phyloP scores from a whole-genome alignment of 2,797 vertebrate genomes.

The Dendrocincla tyrannina region DNA sequence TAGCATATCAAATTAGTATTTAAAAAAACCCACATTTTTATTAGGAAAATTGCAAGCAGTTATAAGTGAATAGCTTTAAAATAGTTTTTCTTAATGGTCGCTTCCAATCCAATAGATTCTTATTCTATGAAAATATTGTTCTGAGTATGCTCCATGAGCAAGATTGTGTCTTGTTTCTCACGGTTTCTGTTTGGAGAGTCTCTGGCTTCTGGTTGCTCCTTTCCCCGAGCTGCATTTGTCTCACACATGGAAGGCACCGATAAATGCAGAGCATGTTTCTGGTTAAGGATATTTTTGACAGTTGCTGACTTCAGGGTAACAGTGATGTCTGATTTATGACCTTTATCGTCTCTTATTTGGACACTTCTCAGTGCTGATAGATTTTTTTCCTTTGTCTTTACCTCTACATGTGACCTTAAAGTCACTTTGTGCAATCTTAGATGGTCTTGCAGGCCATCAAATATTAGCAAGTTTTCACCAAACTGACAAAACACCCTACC shows the following conservation, averaged over 20 bases:
- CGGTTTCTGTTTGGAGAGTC: not conserved
- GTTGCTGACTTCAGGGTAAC: not conserved
- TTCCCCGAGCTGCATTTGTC: not conserved
- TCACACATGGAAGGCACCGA: not conserved
- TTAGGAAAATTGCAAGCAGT: not conserved
- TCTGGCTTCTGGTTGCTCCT: not conserved
- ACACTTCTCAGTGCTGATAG: not conserved
- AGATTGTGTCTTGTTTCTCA: not conserved
- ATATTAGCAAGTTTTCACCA: not conserved
- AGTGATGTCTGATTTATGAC: conserved; percentile 23
- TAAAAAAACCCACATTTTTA: not conserved
- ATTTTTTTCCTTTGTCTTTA: not conserved
- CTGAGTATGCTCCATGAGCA: not conserved
- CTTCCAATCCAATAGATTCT: not conserved
- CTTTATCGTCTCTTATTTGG: not conserved
- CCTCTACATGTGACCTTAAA: not conserved
- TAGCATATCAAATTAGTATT: not conserved
- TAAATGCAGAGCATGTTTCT: conserved; percentile 1
- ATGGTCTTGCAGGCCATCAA: not conserved
- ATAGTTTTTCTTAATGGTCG: not conserved
- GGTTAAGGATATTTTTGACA: conserved; percentile 27
- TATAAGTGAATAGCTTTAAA: not conserved
- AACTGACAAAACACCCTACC: not conserved
- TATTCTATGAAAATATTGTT: not conserved
- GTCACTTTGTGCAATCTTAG: not conserved